Base-by-base conservation (phyloP, 2,888 invertebrate genomes). In the Julus scanicus region DNA sequence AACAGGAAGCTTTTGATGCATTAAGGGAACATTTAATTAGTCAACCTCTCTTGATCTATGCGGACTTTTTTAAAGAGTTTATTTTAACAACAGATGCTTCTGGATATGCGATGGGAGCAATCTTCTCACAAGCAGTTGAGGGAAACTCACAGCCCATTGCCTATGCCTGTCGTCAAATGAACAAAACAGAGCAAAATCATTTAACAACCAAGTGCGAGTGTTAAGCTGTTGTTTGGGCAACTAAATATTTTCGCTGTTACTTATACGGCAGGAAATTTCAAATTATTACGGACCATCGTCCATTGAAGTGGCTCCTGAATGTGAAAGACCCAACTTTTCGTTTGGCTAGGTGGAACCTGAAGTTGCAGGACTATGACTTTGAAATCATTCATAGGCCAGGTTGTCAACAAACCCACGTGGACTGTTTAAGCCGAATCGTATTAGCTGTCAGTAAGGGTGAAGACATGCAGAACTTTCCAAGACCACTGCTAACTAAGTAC, bases 361-460 rank as follows among this genome's bases (percentile, higher is more conserved):
- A 63, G 8, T 37, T 71, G 8, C 87, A 87, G 13, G 87, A 87
- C 15, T 87, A 63, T 37, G 87, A 87, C 57, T 87, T 87, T 63
- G 87, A 87, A n/a, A 63, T 87, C 0, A 17, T 37, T 15, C 71
- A 80, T 15, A 4, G 87, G 13, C 63, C 87, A 13, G 71, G 57
- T 1, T 20, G 17, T 4, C 86, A 86, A 20, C 20, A 63, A 80
- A 37, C 37, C 13, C 87, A 87, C 29, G 71, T 63, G 13, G 87
- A 87, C 29, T 1, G 20, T 11, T n/a, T 87, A 4, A 63, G 57
- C 20, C 40, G 48, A 20, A 15, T 86, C 5, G 37, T 44, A 20
- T 6, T 1, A 4, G 49, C 44, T 6, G 40, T 86, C 11, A 40
- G 17, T 1, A 86, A 86, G 17, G 40, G 44, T 5, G 40, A 86